Conservation (phyloP, 2,888 invertebrate species). For the Ectemnius continuus region DNA sequence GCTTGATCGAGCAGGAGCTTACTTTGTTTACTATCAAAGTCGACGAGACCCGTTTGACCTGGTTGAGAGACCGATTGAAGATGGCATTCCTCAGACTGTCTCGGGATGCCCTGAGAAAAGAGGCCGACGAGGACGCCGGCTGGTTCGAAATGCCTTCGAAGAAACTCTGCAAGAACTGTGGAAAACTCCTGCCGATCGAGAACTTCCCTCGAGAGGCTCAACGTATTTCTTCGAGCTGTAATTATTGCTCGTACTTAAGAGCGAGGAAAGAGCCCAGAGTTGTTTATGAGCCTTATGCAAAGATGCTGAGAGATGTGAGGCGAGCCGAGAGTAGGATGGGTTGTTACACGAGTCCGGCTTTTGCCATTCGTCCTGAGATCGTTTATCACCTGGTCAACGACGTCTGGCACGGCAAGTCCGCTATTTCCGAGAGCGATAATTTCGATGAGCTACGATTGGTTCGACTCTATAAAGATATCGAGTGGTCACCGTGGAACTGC, state of each 20-base stretch:
- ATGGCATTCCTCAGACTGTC: conserved; percentile 45
- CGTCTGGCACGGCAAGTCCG: conserved; percentile 94
- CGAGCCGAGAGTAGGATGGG: conserved; percentile 80
- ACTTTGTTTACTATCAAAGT: conserved; percentile 84
- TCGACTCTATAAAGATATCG: conserved; percentile 87
- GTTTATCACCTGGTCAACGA: conserved; percentile 90
- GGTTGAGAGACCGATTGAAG: conserved; percentile 83
- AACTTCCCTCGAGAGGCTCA: conserved; percentile 38
- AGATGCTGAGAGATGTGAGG: conserved; percentile 81
- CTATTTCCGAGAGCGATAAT: conserved; percentile 88
- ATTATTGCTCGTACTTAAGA: conserved; percentile 39
- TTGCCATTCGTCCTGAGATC: conserved; percentile 88
- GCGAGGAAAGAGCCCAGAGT: conserved; percentile 41
- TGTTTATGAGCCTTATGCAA: conserved; percentile 82
- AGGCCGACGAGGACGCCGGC: conserved; percentile 8
- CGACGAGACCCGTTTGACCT: conserved; percentile 81
- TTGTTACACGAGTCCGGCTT: conserved; percentile 84
- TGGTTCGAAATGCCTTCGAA: not conserved
- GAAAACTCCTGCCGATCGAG: conserved; percentile 38
- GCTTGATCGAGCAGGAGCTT: conserved; percentile 86
- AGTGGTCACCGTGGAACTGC: conserved; percentile 98
- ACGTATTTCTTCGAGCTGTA: conserved; percentile 36
- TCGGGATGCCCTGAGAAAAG: conserved; percentile 32
- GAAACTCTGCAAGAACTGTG: conserved; percentile 42
- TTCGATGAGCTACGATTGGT: conserved; percentile 86